Evolutionary conservation across 1,140 invertebrate species (phyloP).

Genomic region (Platorchestia sp.): DNA sequence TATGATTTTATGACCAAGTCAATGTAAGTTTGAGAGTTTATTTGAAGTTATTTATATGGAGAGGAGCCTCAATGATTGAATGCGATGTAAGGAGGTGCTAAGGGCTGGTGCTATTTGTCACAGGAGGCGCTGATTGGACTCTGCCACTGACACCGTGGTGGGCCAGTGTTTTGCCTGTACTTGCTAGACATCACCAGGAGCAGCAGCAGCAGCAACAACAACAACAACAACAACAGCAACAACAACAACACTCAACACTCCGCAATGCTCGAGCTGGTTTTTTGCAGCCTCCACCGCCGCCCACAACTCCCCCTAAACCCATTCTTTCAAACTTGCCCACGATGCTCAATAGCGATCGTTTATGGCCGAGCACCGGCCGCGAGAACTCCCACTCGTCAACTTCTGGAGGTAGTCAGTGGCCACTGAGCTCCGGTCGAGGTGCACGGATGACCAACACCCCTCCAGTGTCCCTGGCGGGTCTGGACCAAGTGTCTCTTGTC

Average conservation of each 20-base stretch:
- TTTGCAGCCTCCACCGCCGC: conserved; percentile 18
- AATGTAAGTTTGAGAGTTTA: background rate
- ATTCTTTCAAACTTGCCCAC: conserved; percentile 7
- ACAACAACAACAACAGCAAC: conserved; percentile 19
- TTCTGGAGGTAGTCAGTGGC: conserved; percentile 58
- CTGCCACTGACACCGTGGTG: conserved; percentile 66
- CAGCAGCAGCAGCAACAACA: conserved; percentile 41
- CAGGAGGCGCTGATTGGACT: conserved; percentile 63
- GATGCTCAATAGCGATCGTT: conserved; percentile 26
- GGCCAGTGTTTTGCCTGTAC: conserved; percentile 65
- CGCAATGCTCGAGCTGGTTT: conserved; percentile 34
- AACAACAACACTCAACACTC: conserved; percentile 29
- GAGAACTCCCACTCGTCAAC: conserved; percentile 8
- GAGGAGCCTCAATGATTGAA: background rate
- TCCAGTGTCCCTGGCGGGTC: background rate
- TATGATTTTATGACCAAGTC: background rate
- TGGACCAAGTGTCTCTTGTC: conserved; percentile 64
- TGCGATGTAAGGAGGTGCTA: conserved; percentile 18
- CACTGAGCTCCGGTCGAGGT: conserved; percentile 57
- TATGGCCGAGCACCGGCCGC: conserved; percentile 26
- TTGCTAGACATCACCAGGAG: conserved; percentile 65
- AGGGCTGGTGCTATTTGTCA: conserved; percentile 58
- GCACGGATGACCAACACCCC: background rate
- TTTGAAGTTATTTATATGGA: background rate
- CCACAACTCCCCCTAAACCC: conserved; percentile 45